Base-by-base conservation (phyloP, 2,113 vertebrate species). In the Elanus axillaris region DNA sequence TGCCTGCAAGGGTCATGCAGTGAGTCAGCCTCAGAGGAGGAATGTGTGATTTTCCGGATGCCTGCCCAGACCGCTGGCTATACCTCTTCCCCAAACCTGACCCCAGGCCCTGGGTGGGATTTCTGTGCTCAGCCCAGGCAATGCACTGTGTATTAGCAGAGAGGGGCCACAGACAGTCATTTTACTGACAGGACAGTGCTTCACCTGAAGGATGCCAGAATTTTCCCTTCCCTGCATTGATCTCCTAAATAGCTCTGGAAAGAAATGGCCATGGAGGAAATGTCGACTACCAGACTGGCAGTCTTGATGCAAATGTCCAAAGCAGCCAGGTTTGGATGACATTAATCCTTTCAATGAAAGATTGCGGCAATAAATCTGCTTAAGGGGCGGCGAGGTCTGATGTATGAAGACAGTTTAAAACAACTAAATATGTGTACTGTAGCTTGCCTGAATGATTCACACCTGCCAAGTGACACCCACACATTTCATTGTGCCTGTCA, bases 391-490 rank as follows among this genome's bases (percentile, higher is more conserved):
- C 0, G 8, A 93, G 59, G 66, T 91, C 91, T 96, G 84, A 95
- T 95, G 74, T 84, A 91, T 83, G 81, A 91, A 93, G 95, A 71
- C 89, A 82, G 80, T 91, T 96, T 97, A 86, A 96, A 96, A 94
- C 91, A 97, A 88, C 95, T 90, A 73, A 94, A 93, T 92, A 90
- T 85, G 89, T 88, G 87, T 93, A 87, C 77, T 52, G 91, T 73
- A 96, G 91, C 84, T 95, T 93, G 89, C 79, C 87, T 77, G 91
- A 95, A 69, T 32, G 3, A 93, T 95, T 97, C 94, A 93, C 91
- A 88, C 91, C 91, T 96, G 94, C 94, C 93, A 96, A 94, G 67
- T 43, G 74, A 93, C 95, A 93, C 94, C 95, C 95, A 96, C 97
- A 66, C 55, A 27, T 93, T 93, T 95, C 76, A 80, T 86, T 91